These are phyloP conservation scores for Kuschelorhynchus macadamiae DNA, from an alignment of 2,888 invertebrate species.

Conservation along the genomic window DNA sequence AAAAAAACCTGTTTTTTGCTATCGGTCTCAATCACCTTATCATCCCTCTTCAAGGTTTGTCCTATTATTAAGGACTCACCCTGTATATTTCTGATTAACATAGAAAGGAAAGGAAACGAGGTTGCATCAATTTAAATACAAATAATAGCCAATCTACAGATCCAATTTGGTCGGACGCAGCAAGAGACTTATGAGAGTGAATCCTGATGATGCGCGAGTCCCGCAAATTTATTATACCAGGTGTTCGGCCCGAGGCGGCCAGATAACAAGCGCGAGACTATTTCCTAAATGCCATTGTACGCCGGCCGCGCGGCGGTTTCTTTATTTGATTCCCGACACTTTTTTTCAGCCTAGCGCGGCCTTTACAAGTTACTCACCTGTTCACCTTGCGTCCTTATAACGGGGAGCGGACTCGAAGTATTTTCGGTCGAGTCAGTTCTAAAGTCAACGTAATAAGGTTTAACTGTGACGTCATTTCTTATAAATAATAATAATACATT, in stretches of 20 bases:
- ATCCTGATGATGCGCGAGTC: conserved; percentile 30
- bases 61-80: no score
- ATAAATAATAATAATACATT: no score
- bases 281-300: conserved; percentile 48
- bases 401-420: no score
- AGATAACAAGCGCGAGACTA: conserved; percentile 48
- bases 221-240: conserved; percentile 42
- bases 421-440: no score
- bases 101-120: no score
- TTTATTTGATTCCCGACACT: conserved; percentile 28
- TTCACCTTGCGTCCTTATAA: background rate
- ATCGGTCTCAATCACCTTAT: no score
- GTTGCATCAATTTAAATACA: conserved; percentile 2
- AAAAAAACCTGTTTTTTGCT: no score
- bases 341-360: conserved; percentile 5
- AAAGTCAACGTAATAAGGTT: no score
- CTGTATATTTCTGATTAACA: no score
- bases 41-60: no score
- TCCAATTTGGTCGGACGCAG: background rate
- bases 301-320: conserved; percentile 32
- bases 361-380: conserved; percentile 17
- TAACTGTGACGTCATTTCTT: no score
- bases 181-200: conserved; percentile 38
- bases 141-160: background rate
- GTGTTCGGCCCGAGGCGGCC: conserved; percentile 43